phyloP scores from a whole-genome alignment of 2,888 invertebrate genomes.

The Watsonalla binaria region DNA sequence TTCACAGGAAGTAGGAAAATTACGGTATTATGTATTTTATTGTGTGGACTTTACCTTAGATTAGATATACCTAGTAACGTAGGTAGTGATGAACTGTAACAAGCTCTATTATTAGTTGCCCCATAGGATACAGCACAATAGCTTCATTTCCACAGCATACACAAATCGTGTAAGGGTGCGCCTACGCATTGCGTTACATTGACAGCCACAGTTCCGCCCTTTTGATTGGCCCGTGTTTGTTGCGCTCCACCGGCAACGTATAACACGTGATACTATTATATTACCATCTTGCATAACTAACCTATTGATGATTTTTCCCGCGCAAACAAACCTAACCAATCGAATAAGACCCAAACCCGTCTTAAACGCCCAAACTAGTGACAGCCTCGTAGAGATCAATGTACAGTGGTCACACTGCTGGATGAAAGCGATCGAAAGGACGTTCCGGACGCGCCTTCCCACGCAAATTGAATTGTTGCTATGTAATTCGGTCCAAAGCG shows the following conservation, averaged over 20 bases:
- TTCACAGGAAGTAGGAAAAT: too few species aligned
- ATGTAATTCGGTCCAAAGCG: constrained; percentile 31
- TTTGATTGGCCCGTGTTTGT: constrained; percentile 54
- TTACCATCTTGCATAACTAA: constrained; percentile 55
- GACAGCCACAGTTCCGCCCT: constrained; percentile 69
- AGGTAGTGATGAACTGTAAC: constrained; percentile 2
- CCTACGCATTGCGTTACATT: constrained; percentile 63
- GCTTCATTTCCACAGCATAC: constrained; percentile 45
- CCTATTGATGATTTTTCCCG: constrained; percentile 55
- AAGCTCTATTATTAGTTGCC: constrained; percentile 12
- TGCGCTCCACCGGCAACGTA: constrained; percentile 56
- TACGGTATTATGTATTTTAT: too few species aligned
- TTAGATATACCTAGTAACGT: background rate
- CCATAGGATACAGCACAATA: constrained; percentile 49
- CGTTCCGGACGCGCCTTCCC: constrained; percentile 51
- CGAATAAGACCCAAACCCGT: constrained; percentile 18
- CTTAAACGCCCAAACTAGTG: constrained; percentile 14
- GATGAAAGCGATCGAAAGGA: constrained; percentile 51
- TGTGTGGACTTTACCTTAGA: background rate
- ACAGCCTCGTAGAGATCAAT: constrained; percentile 23
- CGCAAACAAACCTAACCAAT: constrained; percentile 38
- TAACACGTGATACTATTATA: constrained; percentile 41
- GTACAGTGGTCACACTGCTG: constrained; percentile 31
- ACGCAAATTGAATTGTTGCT: constrained; percentile 57
- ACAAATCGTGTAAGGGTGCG: constrained; percentile 51